Percentiles rank a stretch among this genome's conserved stretches.
These are phyloP conservation scores for Cariama cristata DNA, from an alignment of 2,113 vertebrate genomes.

Conservation along the genomic window DNA sequence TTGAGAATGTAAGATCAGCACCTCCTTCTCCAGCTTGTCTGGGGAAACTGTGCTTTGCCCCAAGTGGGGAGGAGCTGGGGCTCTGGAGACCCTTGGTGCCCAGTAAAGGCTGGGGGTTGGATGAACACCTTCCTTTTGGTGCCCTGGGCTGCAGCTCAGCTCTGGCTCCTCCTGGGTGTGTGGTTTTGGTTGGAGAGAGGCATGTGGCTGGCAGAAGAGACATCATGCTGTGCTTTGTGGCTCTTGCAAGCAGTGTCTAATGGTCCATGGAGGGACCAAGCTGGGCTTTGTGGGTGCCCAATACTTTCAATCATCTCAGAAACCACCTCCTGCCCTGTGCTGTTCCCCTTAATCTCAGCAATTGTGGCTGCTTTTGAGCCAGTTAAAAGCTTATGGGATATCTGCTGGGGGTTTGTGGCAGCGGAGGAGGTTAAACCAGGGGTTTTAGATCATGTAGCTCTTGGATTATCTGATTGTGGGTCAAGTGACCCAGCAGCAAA, in stretches of 20 bases:
- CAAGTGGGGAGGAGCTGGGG: rapidly evolving
- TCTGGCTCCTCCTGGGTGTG: not conserved
- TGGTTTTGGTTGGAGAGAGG: not conserved
- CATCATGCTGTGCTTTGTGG: not conserved
- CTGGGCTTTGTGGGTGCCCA: not conserved
- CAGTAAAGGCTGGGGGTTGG: not conserved
- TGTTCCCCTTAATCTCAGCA: not conserved
- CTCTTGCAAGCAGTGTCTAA: not conserved
- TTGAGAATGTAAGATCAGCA: not conserved
- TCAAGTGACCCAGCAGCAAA: not conserved
- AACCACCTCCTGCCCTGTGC: not conserved
- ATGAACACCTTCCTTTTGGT: not conserved
- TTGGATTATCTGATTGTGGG: not conserved
- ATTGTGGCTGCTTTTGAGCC: not conserved
- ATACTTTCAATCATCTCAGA: not conserved
- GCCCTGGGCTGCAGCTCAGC: not conserved
- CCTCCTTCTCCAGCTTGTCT: not conserved
- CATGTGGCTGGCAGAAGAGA: not conserved
- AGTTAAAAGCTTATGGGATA: not conserved
- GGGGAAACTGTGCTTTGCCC: rapidly evolving
- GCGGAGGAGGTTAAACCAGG: not conserved
- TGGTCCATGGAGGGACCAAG: not conserved
- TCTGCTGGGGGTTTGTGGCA: not conserved
- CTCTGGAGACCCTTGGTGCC: not conserved
- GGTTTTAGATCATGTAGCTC: not conserved